Percentiles rank a stretch among this genome's conserved stretches.
phyloP scores from a whole-genome alignment of 2,888 invertebrate species.

The Carcina quercana region DNA sequence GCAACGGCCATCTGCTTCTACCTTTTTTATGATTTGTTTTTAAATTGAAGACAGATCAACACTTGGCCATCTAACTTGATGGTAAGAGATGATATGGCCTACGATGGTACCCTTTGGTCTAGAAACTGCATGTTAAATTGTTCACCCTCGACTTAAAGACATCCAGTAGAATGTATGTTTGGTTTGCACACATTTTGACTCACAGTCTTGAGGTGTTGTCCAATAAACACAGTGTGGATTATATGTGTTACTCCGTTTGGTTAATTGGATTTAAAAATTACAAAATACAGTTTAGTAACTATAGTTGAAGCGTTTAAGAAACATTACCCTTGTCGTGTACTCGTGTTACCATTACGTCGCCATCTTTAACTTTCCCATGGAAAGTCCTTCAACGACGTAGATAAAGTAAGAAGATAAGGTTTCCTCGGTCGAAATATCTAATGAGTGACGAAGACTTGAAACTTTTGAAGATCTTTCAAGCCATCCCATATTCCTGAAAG shows the following conservation, averaged over 20 bases:
- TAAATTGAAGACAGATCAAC: too few species aligned
- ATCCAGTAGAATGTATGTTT: too few species aligned
- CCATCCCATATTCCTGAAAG: constrained; percentile 1
- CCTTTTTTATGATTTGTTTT: background rate
- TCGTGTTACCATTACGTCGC: too few species aligned
- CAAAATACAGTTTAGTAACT: background rate
- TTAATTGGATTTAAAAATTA: background rate
- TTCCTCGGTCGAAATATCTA: background rate
- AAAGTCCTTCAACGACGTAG: background rate
- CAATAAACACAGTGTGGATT: background rate
- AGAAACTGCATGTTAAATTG: too few species aligned
- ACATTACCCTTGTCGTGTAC: too few species aligned
- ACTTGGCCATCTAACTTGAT: too few species aligned
- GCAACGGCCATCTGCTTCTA: too few species aligned
- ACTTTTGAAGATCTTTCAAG: constrained; percentile 1
- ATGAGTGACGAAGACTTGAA: constrained; percentile 3
- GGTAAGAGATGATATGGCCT: too few species aligned
- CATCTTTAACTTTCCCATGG: background rate
- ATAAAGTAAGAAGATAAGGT: constrained; percentile 1
- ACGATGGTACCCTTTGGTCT: too few species aligned
- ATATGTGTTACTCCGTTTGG: background rate
- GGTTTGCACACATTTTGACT: too few species aligned
- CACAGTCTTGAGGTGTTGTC: background rate
- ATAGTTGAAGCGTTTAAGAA: background rate
- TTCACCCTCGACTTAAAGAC: too few species aligned